Evolutionary conservation across 2,888 invertebrate genomes (phyloP).

Genomic region (Patella depressa): DNA sequence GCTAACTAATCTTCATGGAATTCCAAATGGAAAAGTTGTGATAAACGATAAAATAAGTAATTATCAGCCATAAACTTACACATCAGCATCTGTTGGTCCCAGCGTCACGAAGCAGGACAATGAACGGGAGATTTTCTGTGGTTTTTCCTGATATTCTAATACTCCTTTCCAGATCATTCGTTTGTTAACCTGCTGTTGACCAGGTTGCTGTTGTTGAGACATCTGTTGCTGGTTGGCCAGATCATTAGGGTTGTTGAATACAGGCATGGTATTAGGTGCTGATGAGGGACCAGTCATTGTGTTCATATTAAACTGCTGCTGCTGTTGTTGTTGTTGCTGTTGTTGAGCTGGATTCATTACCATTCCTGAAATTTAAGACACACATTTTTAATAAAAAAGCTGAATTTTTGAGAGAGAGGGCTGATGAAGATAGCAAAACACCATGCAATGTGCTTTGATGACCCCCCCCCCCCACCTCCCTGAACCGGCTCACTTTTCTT

Average conservation of each 20-base stretch:
- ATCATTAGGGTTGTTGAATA: conserved; percentile 14
- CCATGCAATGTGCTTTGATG: too few species aligned
- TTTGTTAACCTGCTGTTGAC: conserved; percentile 43
- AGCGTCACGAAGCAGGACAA: conserved; percentile 82
- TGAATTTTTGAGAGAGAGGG: too few species aligned
- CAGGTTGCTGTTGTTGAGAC: conserved; percentile 22
- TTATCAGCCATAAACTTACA: conserved; percentile 74
- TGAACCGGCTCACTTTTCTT: too few species aligned
- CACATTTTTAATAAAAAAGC: too few species aligned
- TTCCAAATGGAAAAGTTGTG: too few species aligned
- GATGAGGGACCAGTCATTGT: conserved; percentile 5
- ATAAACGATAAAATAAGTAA: too few species aligned
- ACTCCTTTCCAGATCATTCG: conserved; percentile 53
- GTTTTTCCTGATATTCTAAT: conserved; percentile 94
- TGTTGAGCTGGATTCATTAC: too few species aligned
- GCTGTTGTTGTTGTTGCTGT: not conserved
- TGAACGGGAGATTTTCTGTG: conserved; percentile 73
- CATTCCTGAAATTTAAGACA: too few species aligned
- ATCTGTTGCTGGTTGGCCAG: conserved; percentile 3
- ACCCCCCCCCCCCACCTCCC: too few species aligned
- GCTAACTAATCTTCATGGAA: too few species aligned
- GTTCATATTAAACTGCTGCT: not conserved
- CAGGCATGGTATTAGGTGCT: conserved; percentile 19
- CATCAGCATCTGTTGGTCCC: conserved; percentile 85
- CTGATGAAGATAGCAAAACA: too few species aligned